Evolutionary conservation across 2,797 vertebrate species (phyloP), one percentile per base, ranked within the genome.

Genomic region (Sebastes nivosus): DNA sequence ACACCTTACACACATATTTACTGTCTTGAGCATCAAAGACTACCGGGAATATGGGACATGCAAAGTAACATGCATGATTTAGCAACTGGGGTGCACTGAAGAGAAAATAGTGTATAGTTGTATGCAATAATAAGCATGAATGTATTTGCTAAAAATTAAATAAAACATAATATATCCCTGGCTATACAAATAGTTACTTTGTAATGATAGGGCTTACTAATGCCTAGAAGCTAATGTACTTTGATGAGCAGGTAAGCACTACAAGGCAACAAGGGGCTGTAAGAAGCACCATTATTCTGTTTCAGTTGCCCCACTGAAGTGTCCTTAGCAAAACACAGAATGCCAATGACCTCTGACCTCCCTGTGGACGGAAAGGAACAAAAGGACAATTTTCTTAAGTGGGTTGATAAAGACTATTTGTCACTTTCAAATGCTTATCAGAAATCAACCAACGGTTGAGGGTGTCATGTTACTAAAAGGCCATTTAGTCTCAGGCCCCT

Each of bases 401-500:
- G 42, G 25, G 18, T 59, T 81, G 18, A 70, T 70, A 22, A 70
- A 67, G 55, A 71, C 70, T n/a, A 54, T n/a, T 18, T 32, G 75
- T 82, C 58, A 11, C 14, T 59, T 67, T 75, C 8, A 72, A 81
- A 83, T 52, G 61, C 30, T 79, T 77, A 58, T 78, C 55, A 75
- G 65, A 73, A 75, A 67, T 76, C 11, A 67, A 54, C 25, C 9
- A 29, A 67, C 22, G 65, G 64, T 77, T 42, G 67, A 68, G 11
- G 68, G 91, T 82, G 77, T 94, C 86, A 13, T 12, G 72, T 93
- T 92, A 90, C 92, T 69, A 12, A 83, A 46, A 61, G 55, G 57
- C 55, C 57, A 57, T 61, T 87, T 7, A 64, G 63, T 55, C 24
- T 60, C 32, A 79, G 32, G 68, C 73, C 82, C 82, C 85, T 32